Evolutionary conservation across 2,113 vertebrate species (phyloP).

Genomic region (Donacobius atricapilla): DNA sequence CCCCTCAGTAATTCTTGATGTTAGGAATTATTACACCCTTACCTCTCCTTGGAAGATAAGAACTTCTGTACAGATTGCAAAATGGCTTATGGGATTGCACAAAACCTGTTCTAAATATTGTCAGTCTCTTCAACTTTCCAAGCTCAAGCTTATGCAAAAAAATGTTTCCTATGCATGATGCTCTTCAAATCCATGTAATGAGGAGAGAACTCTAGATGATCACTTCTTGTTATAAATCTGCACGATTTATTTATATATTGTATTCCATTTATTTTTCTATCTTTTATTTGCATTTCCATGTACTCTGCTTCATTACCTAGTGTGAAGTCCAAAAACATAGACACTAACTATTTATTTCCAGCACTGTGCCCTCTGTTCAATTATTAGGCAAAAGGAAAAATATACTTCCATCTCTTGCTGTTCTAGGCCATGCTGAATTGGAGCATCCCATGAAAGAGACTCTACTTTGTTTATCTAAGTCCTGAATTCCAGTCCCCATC

Average conservation of each 20-base stretch:
- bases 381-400: not conserved
- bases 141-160: not conserved
- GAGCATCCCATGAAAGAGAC: not conserved
- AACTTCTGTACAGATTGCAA: not conserved
- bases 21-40: not conserved
- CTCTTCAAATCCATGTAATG: not conserved
- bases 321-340: not conserved
- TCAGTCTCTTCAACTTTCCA: not conserved
- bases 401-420: not conserved
- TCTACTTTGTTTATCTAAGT: not conserved
- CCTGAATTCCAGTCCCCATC: not conserved
- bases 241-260: not conserved
- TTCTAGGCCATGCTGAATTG: not conserved
- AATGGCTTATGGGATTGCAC: not conserved
- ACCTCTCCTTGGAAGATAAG: not conserved
- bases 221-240: not conserved
- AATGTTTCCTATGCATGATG: not conserved
- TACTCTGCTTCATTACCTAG: not conserved
- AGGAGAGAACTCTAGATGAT: not conserved
- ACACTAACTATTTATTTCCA: not conserved
- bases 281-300: not conserved
- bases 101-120: not conserved
- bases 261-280: not conserved
- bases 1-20: not conserved
- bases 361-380: not conserved